Conservation (phyloP, 2,113 vertebrate species). For the Tyrannus savana region DNA sequence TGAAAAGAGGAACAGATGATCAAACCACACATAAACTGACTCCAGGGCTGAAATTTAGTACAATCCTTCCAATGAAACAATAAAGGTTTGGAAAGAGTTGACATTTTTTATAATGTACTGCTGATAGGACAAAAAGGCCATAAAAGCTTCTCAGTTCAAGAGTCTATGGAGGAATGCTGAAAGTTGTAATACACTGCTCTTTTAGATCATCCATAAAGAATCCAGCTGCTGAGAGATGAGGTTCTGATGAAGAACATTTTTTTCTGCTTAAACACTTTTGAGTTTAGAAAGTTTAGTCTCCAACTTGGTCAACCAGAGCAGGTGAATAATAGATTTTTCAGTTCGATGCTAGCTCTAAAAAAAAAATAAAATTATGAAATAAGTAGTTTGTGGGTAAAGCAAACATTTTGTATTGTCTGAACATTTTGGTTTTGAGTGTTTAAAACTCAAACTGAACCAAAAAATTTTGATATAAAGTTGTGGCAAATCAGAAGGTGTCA, state of each 20-base stretch:
- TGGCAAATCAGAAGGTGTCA: neutral
- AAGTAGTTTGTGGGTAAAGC: neutral
- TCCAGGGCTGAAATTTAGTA: neutral
- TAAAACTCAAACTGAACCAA: neutral
- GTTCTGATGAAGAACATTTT: neutral
- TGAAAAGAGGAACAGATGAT: neutral
- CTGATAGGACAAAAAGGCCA: neutral
- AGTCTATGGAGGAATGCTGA: neutral
- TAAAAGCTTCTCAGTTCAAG: conserved; percentile 12
- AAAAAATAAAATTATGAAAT: neutral
- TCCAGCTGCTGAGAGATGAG: neutral
- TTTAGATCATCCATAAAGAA: neutral
- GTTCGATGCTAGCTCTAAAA: neutral
- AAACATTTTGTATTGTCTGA: neutral
- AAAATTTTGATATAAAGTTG: neutral
- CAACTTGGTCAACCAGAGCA: neutral
- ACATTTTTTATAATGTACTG: neutral
- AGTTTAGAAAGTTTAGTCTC: neutral
- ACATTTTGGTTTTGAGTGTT: neutral
- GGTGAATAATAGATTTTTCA: neutral
- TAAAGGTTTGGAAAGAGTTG: neutral
- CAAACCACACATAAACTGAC: neutral
- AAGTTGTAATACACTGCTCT: neutral
- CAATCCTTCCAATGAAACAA: neutral
- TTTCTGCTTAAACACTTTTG: neutral